Percentiles rank a stretch among this genome's conserved stretches.
Conservation (phyloP, 2,888 invertebrate genomes). For the Nebria salina region DNA sequence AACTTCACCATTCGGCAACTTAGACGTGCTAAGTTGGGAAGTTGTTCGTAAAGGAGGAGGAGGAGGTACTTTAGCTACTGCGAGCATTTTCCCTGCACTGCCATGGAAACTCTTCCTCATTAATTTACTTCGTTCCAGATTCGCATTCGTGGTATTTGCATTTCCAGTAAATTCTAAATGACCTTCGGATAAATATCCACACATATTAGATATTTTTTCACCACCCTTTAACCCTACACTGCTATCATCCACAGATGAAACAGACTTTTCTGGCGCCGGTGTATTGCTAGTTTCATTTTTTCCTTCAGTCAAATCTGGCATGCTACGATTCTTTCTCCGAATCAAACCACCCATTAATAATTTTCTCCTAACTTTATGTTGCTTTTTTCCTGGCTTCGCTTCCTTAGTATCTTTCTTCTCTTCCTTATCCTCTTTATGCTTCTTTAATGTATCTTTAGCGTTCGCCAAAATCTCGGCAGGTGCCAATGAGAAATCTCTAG, state of each 20-base stretch:
- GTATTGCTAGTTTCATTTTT: slow-evolving; percentile 67
- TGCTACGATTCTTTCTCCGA: slow-evolving; percentile 86
- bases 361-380: slow-evolving; percentile 89
- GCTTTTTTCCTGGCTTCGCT: slow-evolving; percentile 82
- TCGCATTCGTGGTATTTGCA: slow-evolving; percentile 76
- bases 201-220: slow-evolving; percentile 70
- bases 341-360: slow-evolving; percentile 90
- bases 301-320: slow-evolving; percentile 90
- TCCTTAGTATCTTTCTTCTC: slow-evolving; percentile 74
- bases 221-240: slow-evolving; percentile 73
- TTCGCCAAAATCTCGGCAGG: slow-evolving; percentile 65
- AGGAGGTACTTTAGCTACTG: slow-evolving; percentile 85
- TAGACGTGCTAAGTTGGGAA: slow-evolving; percentile 81
- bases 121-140: slow-evolving; percentile 84
- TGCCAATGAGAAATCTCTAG: slow-evolving; percentile 76
- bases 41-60: slow-evolving; percentile 88
- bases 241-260: slow-evolving; percentile 78
- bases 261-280: slow-evolving; percentile 62
- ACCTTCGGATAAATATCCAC: slow-evolving; percentile 88
- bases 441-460: slow-evolving; percentile 66
- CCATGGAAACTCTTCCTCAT: slow-evolving; percentile 92
- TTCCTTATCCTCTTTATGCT: slow-evolving; percentile 67
- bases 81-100: slow-evolving; percentile 82
- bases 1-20: slow-evolving; percentile 69
- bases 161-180: slow-evolving; percentile 79